Percentiles rank a stretch among this genome's conserved stretches.
Conservation (phyloP, 2,797 vertebrate species). For the Champsocephalus gunnari region DNA sequence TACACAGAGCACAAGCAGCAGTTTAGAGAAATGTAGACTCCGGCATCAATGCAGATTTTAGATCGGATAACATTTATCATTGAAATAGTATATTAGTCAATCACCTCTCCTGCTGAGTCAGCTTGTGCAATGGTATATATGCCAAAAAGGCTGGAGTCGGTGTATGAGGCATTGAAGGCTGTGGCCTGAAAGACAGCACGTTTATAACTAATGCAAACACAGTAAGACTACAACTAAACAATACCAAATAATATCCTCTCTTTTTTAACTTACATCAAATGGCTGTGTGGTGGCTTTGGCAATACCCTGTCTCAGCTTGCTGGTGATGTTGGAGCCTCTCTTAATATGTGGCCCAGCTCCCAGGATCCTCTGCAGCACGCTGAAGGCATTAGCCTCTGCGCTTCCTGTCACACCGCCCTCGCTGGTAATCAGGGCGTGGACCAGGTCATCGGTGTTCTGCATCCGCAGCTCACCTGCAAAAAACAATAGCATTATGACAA, state of each 20-base stretch:
- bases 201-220: background rate
- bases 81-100: constrained; percentile 18
- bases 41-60: constrained; percentile 1
- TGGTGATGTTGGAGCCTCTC: constrained; percentile 88
- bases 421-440: constrained; percentile 89
- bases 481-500: background rate
- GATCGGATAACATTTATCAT: constrained; percentile 1
- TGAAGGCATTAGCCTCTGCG: constrained; percentile 89
- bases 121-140: constrained; percentile 91
- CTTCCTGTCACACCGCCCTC: constrained; percentile 87
- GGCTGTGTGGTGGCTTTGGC: constrained; percentile 88
- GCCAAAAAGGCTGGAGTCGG: constrained; percentile 94
- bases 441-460: constrained; percentile 86
- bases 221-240: background rate
- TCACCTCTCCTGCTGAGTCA: constrained; percentile 87
- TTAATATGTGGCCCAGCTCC: constrained; percentile 93
- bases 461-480: constrained; percentile 89
- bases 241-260: background rate
- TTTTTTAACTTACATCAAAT: constrained; percentile 89
- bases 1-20: constrained; percentile 49
- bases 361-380: constrained; percentile 90
- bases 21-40: background rate
- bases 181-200: constrained; percentile 84
- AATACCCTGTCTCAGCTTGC: constrained; percentile 88
- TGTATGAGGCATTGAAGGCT: constrained; percentile 91